These are phyloP conservation scores for Sinocyclocheilus anophthalmus DNA, from an alignment of 2,113 vertebrate genomes.

Conservation along the genomic window DNA sequence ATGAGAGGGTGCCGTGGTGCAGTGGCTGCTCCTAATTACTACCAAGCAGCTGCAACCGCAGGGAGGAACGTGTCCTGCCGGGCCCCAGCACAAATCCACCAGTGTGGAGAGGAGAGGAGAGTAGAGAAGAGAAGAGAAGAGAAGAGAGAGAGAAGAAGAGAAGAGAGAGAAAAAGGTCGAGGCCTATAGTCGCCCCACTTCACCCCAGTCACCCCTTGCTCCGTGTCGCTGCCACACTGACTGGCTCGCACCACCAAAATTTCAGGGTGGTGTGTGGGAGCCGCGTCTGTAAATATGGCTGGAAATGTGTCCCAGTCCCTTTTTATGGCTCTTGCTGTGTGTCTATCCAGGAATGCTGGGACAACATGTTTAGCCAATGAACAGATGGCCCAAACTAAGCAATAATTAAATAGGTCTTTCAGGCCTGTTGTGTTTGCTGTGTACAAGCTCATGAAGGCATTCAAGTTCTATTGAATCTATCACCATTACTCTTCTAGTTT, in stretches of 20 bases:
- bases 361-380: slow-evolving; percentile 39
- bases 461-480: neutral
- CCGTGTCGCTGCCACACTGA: slow-evolving; percentile 63
- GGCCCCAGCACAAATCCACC: slow-evolving; percentile 67
- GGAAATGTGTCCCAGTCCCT: slow-evolving; percentile 71
- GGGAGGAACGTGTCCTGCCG: slow-evolving; percentile 58
- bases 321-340: slow-evolving; percentile 63
- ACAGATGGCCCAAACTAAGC: slow-evolving; percentile 21
- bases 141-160: neutral
- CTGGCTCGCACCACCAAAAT: slow-evolving; percentile 67
- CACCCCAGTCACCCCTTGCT: slow-evolving; percentile 59
- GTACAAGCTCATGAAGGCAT: neutral
- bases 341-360: slow-evolving; percentile 58
- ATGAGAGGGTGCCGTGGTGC: slow-evolving; percentile 78
- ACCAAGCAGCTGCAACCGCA: slow-evolving; percentile 74
- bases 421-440: slow-evolving; percentile 5
- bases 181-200: slow-evolving; percentile 63
- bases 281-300: slow-evolving; percentile 71
- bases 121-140: neutral
- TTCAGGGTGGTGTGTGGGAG: slow-evolving; percentile 73
- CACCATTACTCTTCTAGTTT: neutral
- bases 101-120: slow-evolving; percentile 58
- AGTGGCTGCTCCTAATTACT: slow-evolving; percentile 76
- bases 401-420: slow-evolving; percentile 37
- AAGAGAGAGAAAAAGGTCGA: slow-evolving; percentile 39